Conservation (phyloP, 2,888 invertebrate genomes). For the Rhagonycha lutea region DNA sequence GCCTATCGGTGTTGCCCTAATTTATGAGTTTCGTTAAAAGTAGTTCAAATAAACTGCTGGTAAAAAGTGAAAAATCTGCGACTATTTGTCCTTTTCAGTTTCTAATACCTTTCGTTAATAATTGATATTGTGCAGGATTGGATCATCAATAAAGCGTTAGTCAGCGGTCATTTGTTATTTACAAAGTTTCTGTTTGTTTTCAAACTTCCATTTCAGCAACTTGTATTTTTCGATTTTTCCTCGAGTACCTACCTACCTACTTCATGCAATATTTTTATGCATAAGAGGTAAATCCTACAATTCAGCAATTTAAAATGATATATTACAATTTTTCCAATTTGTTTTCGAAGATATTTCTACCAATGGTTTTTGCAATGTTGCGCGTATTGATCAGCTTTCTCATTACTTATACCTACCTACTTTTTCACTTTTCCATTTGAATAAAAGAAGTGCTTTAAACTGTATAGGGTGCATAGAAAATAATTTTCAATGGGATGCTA, state of each 20-base stretch:
- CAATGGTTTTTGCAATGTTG: background rate
- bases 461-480: background rate
- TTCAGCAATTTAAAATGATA: background rate
- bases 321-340: constrained; percentile 1
- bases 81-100: constrained; percentile 9
- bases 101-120: constrained; percentile 14
- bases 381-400: background rate
- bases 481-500: background rate
- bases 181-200: constrained; percentile 14
- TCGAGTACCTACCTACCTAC: background rate
- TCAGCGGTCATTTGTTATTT: constrained; percentile 11
- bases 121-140: constrained; percentile 14
- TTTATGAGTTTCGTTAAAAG: background rate
- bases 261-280: background rate
- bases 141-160: constrained; percentile 11
- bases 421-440: background rate
- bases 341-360: background rate
- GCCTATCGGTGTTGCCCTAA: background rate
- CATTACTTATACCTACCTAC: background rate
- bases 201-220: constrained; percentile 13
- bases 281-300: background rate
- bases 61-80: background rate
- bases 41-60: background rate
- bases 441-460: background rate
- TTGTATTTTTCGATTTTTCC: background rate